Percentiles rank a stretch among this genome's conserved stretches.
These are phyloP conservation scores for Biston stratarius DNA, from an alignment of 2,888 invertebrate genomes.

Conservation along the genomic window DNA sequence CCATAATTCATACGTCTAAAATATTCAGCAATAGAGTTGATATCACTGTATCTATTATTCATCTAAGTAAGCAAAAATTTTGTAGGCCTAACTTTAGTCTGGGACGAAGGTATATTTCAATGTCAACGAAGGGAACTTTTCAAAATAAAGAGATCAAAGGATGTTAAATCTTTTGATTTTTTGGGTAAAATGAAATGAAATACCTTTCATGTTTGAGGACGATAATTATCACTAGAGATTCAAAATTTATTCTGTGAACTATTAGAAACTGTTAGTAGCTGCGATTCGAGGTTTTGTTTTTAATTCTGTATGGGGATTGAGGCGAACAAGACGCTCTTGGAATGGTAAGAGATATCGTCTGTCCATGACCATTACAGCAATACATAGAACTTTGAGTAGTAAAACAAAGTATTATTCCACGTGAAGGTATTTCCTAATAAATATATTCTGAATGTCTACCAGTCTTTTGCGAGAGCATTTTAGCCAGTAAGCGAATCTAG, in stretches of 20 bases:
- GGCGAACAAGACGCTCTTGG: no score
- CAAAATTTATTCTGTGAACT: neutral
- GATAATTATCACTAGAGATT: neutral
- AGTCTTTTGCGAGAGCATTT: no score
- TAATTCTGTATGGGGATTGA: neutral
- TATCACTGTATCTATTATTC: constrained; percentile 3
- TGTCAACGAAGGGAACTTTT: constrained; percentile 1
- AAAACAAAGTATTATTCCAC: no score
- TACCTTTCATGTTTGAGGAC: neutral
- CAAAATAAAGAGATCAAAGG: constrained; percentile 5
- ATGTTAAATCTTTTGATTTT: neutral
- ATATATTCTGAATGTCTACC: no score
- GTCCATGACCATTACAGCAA: no score
- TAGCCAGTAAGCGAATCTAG: no score
- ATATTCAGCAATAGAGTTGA: neutral
- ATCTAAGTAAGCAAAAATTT: neutral
- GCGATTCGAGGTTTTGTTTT: neutral
- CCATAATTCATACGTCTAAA: neutral
- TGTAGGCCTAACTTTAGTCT: neutral
- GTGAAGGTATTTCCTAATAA: no score
- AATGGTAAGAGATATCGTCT: no score
- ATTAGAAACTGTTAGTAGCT: neutral
- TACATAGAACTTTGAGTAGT: no score
- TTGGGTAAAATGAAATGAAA: constrained; percentile 1
- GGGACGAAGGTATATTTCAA: constrained; percentile 9